Conservation (phyloP, 2,888 invertebrate genomes). For the Pseudoips prasinana region DNA sequence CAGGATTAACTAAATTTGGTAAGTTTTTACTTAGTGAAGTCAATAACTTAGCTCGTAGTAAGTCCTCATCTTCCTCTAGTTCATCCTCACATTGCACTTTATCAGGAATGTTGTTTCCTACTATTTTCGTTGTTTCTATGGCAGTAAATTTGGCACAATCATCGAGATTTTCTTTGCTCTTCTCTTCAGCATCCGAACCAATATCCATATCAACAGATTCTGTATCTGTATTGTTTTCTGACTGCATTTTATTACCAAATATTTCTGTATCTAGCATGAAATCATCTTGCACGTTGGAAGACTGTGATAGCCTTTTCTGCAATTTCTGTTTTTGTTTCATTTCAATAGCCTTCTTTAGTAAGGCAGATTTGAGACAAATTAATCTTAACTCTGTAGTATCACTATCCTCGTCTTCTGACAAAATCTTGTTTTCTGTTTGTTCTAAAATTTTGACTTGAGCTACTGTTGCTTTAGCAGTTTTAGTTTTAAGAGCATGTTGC, state of each 20-base stretch:
- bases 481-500: slow-evolving; percentile 71
- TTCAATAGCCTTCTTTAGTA: slow-evolving; percentile 84
- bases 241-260: slow-evolving; percentile 40
- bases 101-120: slow-evolving; percentile 19
- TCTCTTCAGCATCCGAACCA: slow-evolving; percentile 70
- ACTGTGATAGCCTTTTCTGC: slow-evolving; percentile 60
- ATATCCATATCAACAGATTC: slow-evolving; percentile 80
- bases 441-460: slow-evolving; percentile 18
- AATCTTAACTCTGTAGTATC: slow-evolving; percentile 84
- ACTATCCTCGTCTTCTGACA: slow-evolving; percentile 79
- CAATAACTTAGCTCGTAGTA: slow-evolving; percentile 81
- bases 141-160: slow-evolving; percentile 22
- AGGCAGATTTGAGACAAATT: slow-evolving; percentile 86
- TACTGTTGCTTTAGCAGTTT: slow-evolving; percentile 47
- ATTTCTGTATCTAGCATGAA: slow-evolving; percentile 33
- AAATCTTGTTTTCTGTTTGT: slow-evolving; percentile 31
- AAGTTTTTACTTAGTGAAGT: slow-evolving; percentile 83
- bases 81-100: slow-evolving; percentile 49
- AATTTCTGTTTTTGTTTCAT: slow-evolving; percentile 74
- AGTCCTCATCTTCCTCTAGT: slow-evolving; percentile 83
- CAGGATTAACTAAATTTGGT: slow-evolving; percentile 58
- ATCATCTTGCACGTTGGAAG: slow-evolving; percentile 55
- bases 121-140: slow-evolving; percentile 8
- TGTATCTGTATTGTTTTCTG: slow-evolving; percentile 69
- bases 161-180: slow-evolving; percentile 42